Base-by-base conservation (phyloP, 2,797 vertebrate genomes). In the Masticophis lateralis region DNA sequence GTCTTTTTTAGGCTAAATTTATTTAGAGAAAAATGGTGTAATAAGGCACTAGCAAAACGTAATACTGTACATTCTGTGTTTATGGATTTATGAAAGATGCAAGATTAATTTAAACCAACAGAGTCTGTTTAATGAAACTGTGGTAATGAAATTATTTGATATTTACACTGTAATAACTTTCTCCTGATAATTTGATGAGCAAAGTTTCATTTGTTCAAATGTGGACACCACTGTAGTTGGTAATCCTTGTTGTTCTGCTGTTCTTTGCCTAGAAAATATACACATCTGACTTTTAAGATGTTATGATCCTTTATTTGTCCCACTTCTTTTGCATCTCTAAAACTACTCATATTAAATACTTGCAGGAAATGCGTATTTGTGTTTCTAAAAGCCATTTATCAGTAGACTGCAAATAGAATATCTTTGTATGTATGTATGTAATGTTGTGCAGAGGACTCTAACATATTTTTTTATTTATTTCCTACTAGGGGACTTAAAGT, bases 41-140 rank as follows among this genome's bases (percentile, higher is more conserved):
- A 53, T 94, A 97, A 93, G 95, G 97, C 95, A 97, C 95, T 92
- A 97, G 93, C 95, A 95, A 96, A 95, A 94, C 91, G 63, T 96
- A 97, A 97, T 95, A 69, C 63, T 16, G 63, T 69, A 96, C 93
- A 96, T 96, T 97, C 97, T 92, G 93, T 94, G 94, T 92, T 92
- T 96, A 95, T 92, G 95, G 95, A 96, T 97, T 97, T 97, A 97
- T 96, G 96, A 97, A 96, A 95, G 93, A 94, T 88, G 92, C 97
- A 97, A 96, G 94, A 96, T 96, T 96, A 96, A 97, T 97, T 97
- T 95, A 93, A 95, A 96, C 94, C 95, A 95, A 96, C 92, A 95
- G 97, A 96, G 95, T 94, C 96, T 69, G n/a, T 69, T 69, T 69
- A 32, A 69, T 16, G n/a, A 95, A 93, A 95, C 93, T 95, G 91